Evolutionary conservation across 1,140 invertebrate genomes (phyloP), one percentile per base, ranked within the genome.

Genomic region (Cydia pomonella): DNA sequence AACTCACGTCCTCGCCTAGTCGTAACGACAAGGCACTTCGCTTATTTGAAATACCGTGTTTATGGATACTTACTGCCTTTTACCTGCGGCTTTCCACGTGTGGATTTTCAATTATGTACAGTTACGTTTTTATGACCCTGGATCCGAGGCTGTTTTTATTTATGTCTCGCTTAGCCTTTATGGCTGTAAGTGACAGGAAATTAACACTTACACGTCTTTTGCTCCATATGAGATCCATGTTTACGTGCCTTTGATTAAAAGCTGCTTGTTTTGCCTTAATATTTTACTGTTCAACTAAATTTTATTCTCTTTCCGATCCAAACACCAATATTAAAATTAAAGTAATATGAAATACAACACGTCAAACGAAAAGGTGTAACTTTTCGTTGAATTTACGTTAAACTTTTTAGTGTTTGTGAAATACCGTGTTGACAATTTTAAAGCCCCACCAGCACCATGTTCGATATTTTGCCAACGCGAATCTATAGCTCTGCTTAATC

Each of bases 21-120:
- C 82, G 84, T 87, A 87, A 88, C 82, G 81, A 76, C 82, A 76
- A 83, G 81, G 82, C 81, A 85, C 82, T 85, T 84, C 77, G 77
- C 82, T 82, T 86, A 87, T 89, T 83, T 85, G 85, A 89, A 87
- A 89, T 87, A 87, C 81, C 80, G 79, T 77, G 79, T 88, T 85
- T 87, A 84, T 86, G 82, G 84, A 86, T 85, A 87, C 85, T 87
- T 88, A 88, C 86, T 87, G 84, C 78, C 64, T 69, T 38, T 69
- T 69, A 69, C 64, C 33, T 38, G 64, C 29, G 64, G 64, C 33
- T 69, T 41, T 18, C 16, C 64, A 9, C 29, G 33, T 69, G 64
- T 69, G 64, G 64, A 69, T 69, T 69, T 69, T 69, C 64, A 69
- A 69, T 69, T 69, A 69, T 69, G 64, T 69, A 66, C 64, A 33